Evolutionary conservation across 92 coral and sea anemone species (phyloP), one percentile per base, ranked within the genome.

Genomic region (Palythoa grandiflora): DNA sequence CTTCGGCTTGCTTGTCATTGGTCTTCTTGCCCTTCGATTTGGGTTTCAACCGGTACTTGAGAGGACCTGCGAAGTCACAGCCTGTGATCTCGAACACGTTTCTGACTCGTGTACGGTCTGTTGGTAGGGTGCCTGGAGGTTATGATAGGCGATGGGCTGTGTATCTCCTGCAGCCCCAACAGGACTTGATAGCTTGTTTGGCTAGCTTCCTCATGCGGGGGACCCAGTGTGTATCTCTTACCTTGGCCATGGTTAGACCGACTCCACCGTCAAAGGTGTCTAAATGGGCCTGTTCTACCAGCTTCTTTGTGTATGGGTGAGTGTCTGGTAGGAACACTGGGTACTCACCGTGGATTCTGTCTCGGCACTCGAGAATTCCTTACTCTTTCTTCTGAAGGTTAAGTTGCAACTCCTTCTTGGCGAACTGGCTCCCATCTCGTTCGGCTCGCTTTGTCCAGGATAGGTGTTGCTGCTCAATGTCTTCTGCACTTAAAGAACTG

Each of bases 301-400:
- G 80, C 6, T 75, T 75, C 61, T 50, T 48, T 5, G 80, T 50
- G 80, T 75, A 51, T 0, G 57, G 80, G 12, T 75, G 61, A 15
- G 80, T 1, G 80, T 75, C 80, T 75, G 79, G 79, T 74, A 74
- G 21, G 57, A 74, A 74, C 38, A 73, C 79, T 74, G 65, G 63
- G 17, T 76, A 28, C 63, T 76, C 80, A 2, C 61, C 65, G 4
- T 50, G 80, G 14, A 76, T 76, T 76, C 80, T 50, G 44, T 40
- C 80, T n/a, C 57, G 61, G 19, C 61, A 76, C 37, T 76, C 80
- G 15, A 76, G 63, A 50, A 76, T 51, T 50, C 40, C 57, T 76
- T 76, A 44, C 8, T 19, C 10, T 40, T 51, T 50, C 63, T 76
- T 50, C 61, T 76, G 80, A 28, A 76, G 63, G 63, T 76, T 76